Percentiles rank a stretch among this genome's conserved stretches.
These are phyloP conservation scores for Lagopus muta DNA, from an alignment of 2,113 vertebrate genomes.

Conservation along the genomic window DNA sequence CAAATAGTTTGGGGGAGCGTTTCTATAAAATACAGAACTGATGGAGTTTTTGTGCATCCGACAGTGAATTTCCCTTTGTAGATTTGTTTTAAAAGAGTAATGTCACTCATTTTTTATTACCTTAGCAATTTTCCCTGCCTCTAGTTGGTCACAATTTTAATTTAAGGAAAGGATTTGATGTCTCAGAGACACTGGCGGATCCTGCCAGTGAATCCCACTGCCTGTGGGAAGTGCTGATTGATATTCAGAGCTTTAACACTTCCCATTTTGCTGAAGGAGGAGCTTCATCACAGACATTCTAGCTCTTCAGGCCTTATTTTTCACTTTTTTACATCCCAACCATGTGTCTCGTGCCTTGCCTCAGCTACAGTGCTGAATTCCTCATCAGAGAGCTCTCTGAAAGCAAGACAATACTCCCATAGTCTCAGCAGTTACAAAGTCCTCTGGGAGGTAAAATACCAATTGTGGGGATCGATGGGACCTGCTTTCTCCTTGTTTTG, in stretches of 20 bases:
- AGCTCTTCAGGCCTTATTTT: slow-evolving; percentile 54
- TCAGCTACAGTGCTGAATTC: slow-evolving; percentile 60
- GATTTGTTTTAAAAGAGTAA: slow-evolving; percentile 41
- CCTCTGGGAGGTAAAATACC: not conserved
- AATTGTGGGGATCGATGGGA: not conserved
- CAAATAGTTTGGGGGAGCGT: slow-evolving; percentile 19
- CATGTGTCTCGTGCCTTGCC: slow-evolving; percentile 36
- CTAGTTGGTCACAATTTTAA: slow-evolving; percentile 67
- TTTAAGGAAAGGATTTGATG: slow-evolving; percentile 27
- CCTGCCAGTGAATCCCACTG: slow-evolving; percentile 63
- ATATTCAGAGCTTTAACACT: slow-evolving; percentile 71
- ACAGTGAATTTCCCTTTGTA: slow-evolving; percentile 33
- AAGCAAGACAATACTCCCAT: slow-evolving; percentile 13
- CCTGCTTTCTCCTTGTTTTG: not conserved
- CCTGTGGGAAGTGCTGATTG: slow-evolving; percentile 68
- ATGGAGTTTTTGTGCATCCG: slow-evolving; percentile 17
- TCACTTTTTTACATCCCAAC: slow-evolving; percentile 60
- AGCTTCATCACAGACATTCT: slow-evolving; percentile 58
- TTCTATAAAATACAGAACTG: not conserved
- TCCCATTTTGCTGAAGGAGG: slow-evolving; percentile 66
- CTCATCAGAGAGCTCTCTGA: slow-evolving; percentile 62
- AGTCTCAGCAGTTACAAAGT: slow-evolving; percentile 40
- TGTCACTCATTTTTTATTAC: slow-evolving; percentile 50
- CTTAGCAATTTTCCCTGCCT: slow-evolving; percentile 55
- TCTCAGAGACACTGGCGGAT: slow-evolving; percentile 44